These are phyloP conservation scores for Otolemur crassicaudatus DNA, from an alignment of 2,797 vertebrate species.

Conservation along the genomic window DNA sequence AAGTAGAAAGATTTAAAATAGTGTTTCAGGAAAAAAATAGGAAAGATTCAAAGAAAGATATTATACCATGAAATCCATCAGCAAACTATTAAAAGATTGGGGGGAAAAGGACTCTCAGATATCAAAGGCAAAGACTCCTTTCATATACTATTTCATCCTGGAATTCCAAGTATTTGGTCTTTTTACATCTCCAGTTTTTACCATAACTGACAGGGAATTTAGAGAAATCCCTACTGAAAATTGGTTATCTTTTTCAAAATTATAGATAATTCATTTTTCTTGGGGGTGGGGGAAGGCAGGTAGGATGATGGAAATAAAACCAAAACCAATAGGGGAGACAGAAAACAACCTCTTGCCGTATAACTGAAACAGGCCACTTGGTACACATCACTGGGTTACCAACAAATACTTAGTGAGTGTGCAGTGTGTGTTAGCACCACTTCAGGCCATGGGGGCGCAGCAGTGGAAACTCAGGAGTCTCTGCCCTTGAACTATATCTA, in stretches of 20 bases:
- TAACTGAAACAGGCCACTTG: background rate
- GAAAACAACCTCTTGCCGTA: background rate
- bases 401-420: fast-evolving
- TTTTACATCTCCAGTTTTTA: background rate
- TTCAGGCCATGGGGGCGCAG: too few species aligned
- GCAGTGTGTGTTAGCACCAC: fast-evolving
- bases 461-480: background rate
- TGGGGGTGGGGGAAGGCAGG: too few species aligned
- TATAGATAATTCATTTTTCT: conserved; percentile 21
- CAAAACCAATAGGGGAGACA: background rate
- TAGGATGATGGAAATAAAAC: background rate
- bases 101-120: background rate
- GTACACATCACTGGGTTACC: background rate
- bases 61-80: conserved; percentile 8
- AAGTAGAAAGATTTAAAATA: conserved; percentile 44
- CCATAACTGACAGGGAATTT: background rate
- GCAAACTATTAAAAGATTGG: background rate
- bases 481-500: background rate
- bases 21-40: background rate
- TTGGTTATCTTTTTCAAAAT: background rate
- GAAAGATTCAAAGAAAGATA: background rate
- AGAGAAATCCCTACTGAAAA: conserved; percentile 43
- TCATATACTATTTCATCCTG: background rate
- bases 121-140: background rate
- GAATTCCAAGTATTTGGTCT: conserved; percentile 18